Evolutionary conservation across 2,797 vertebrate genomes (phyloP).

Genomic region (Chaunax sp.): DNA sequence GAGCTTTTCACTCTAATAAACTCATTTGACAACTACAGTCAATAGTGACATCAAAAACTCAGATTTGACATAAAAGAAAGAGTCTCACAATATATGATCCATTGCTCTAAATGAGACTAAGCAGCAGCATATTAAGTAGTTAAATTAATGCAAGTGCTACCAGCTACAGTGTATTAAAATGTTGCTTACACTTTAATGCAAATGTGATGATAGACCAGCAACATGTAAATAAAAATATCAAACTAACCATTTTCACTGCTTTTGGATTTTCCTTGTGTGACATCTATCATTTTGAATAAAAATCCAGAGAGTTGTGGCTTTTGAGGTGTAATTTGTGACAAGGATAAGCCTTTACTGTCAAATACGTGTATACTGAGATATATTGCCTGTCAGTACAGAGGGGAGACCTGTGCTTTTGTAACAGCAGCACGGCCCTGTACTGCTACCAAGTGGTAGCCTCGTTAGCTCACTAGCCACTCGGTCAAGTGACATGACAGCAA

Average conservation of each 20-base stretch:
- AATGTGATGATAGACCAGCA: too few relatives aligned
- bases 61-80: background rate
- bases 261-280: background rate
- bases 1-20: background rate
- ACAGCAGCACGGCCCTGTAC: slow-evolving; percentile 38
- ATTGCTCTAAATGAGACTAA: background rate
- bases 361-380: background rate
- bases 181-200: background rate
- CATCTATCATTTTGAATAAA: background rate
- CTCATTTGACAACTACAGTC: background rate
- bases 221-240: too few relatives aligned
- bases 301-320: background rate
- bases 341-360: background rate
- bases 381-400: background rate
- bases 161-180: background rate
- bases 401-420: background rate
- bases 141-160: background rate
- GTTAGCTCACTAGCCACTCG: slow-evolving; percentile 56
- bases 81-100: background rate
- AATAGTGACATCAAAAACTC: background rate
- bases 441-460: slow-evolving; percentile 32
- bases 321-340: background rate
- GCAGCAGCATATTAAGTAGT: too few relatives aligned
- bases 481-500: slow-evolving; percentile 55
- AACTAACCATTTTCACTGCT: background rate